Percentiles rank a stretch among this genome's conserved stretches.
Evolutionary conservation across 2,113 vertebrate species (phyloP).

Genomic region (Pteruthius melanotis): DNA sequence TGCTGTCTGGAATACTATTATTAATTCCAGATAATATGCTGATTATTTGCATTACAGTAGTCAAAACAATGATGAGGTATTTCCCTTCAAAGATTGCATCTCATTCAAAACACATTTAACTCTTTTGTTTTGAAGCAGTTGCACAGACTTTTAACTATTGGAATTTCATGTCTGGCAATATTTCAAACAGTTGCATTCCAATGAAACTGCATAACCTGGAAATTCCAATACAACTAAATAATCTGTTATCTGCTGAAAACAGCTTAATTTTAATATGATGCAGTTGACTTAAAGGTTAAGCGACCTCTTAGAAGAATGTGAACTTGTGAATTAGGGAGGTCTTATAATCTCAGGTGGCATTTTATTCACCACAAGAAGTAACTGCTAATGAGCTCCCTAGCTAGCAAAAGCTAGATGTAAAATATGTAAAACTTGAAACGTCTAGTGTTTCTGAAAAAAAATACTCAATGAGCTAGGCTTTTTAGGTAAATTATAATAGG

Average conservation of each 20-base stretch:
- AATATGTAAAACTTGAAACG: conserved; percentile 59
- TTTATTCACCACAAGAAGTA: conserved; percentile 65
- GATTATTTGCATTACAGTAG: conserved; percentile 46
- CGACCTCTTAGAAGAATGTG: conserved; percentile 67
- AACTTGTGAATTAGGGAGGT: conserved; percentile 61
- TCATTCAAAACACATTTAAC: conserved; percentile 44
- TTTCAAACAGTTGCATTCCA: conserved; percentile 35
- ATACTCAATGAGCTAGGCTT: not conserved
- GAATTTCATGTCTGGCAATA: not conserved
- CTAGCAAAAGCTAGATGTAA: conserved; percentile 48
- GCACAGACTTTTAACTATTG: not conserved
- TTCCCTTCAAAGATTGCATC: conserved; percentile 48
- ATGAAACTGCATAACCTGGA: conserved; percentile 27
- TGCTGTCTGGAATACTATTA: conserved; percentile 28
- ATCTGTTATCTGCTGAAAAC: conserved; percentile 52
- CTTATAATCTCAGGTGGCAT: conserved; percentile 50
- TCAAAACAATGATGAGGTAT: conserved; percentile 64
- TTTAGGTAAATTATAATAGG: conserved; percentile 43
- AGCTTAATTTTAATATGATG: conserved; percentile 59
- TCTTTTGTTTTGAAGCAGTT: not conserved
- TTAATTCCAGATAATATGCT: conserved; percentile 61
- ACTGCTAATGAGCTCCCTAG: conserved; percentile 66
- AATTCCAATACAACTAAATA: conserved; percentile 35
- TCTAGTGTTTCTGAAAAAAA: conserved; percentile 23
- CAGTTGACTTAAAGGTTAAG: conserved; percentile 67